phyloP scores from a whole-genome alignment of 2,797 vertebrate species.

The Bradypodion ventrale region DNA sequence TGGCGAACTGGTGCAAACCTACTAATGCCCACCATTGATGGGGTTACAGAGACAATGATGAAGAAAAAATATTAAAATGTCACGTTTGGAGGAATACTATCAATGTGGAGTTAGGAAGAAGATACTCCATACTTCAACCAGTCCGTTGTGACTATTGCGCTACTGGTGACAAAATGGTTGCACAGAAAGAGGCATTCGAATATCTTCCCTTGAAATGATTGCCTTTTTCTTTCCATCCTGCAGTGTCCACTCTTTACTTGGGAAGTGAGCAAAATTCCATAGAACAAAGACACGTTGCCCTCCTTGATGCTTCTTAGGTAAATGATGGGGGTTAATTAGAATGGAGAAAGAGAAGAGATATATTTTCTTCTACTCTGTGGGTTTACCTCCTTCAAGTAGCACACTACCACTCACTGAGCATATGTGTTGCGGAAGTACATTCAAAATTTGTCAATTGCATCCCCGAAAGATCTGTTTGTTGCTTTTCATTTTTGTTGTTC shows the following conservation, averaged over 20 bases:
- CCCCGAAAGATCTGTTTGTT: background rate
- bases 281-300: background rate
- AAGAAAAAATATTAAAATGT: background rate
- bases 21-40: too few species aligned
- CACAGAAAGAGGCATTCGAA: background rate
- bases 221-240: background rate
- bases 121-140: background rate
- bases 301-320: background rate
- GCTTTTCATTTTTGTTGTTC: background rate
- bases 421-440: background rate
- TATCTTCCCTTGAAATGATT: background rate
- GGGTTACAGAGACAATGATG: too few species aligned
- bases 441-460: background rate
- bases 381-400: background rate
- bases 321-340: background rate
- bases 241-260: background rate
- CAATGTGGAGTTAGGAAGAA: background rate
- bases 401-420: background rate
- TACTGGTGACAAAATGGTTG: background rate
- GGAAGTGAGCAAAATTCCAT: background rate
- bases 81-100: conserved; percentile 36
- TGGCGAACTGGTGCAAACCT: too few species aligned
- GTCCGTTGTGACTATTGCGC: too few species aligned
- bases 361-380: background rate
- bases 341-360: background rate